phyloP scores from a whole-genome alignment of 1,140 invertebrate genomes.

The Bombus superbus region DNA sequence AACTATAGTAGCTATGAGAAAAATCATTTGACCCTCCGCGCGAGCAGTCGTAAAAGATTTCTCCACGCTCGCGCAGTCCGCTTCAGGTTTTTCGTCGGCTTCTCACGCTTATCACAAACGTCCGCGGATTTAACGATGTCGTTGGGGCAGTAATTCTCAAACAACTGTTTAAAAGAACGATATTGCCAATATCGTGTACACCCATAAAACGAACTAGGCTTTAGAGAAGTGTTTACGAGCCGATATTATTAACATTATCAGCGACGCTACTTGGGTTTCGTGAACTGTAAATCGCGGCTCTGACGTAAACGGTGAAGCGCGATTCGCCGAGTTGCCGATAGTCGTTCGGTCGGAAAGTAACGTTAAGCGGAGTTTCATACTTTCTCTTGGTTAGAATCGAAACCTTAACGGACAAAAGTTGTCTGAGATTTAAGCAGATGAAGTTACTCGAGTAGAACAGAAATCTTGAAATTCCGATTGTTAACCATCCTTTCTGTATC shows the following conservation, averaged over 20 bases:
- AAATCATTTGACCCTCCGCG: constrained; percentile 26
- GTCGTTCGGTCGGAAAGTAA: not conserved
- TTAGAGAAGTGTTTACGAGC: not conserved
- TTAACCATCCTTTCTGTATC: too few relatives aligned
- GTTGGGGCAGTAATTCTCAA: not conserved
- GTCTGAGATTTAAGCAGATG: not conserved
- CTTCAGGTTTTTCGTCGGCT: not conserved
- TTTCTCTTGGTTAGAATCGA: not conserved
- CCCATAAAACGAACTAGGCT: not conserved
- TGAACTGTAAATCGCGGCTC: not conserved
- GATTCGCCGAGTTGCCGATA: not conserved
- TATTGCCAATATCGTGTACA: constrained; percentile 39
- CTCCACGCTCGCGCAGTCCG: not conserved
- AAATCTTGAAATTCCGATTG: not conserved
- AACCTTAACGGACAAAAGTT: not conserved
- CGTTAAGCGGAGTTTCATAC: not conserved
- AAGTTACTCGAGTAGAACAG: not conserved
- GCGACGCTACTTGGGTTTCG: not conserved
- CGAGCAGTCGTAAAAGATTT: constrained; percentile 14
- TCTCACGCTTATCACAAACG: constrained; percentile 13
- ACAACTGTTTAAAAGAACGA: constrained; percentile 11
- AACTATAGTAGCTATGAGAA: constrained; percentile 5
- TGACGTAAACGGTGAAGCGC: not conserved
- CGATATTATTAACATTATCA: constrained; percentile 23
- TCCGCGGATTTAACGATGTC: not conserved